Evolutionary conservation across 2,113 vertebrate genomes (phyloP).

Genomic region (Crotalus helleri): DNA sequence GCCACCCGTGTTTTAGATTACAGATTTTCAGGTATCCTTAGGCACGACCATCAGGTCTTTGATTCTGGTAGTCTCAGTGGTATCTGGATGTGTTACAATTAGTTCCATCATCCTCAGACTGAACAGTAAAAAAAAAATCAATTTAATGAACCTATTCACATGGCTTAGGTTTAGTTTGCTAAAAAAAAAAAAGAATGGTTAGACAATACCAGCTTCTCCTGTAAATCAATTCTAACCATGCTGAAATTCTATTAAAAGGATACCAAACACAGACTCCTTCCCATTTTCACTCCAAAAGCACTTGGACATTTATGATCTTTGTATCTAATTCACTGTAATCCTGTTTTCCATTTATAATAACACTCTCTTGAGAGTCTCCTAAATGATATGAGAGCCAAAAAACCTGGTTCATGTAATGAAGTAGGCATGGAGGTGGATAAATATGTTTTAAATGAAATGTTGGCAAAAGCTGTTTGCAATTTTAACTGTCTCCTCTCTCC

Average conservation of each 20-base stretch:
- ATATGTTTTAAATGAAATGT: background rate
- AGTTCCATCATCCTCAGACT: background rate
- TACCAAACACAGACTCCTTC: background rate
- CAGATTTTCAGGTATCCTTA: background rate
- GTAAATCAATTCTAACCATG: background rate
- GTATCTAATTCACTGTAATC: background rate
- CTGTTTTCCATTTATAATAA: background rate
- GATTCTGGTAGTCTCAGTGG: background rate
- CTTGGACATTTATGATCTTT: background rate
- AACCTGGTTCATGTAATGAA: rapidly evolving
- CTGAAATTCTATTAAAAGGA: background rate
- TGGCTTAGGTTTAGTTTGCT: background rate
- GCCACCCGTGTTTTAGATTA: background rate
- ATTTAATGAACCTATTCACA: background rate
- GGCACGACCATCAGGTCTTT: background rate
- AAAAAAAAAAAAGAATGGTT: background rate
- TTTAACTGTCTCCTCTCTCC: background rate
- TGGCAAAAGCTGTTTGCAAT: background rate
- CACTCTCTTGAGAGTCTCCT: conserved; percentile 10
- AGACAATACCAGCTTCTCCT: background rate
- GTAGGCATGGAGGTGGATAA: no score
- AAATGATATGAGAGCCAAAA: background rate
- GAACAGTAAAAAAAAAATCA: background rate
- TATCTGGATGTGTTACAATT: background rate
- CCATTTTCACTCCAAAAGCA: background rate